phyloP scores from a whole-genome alignment of 2,888 invertebrate species.

The Glyphotaelius pellucidus region DNA sequence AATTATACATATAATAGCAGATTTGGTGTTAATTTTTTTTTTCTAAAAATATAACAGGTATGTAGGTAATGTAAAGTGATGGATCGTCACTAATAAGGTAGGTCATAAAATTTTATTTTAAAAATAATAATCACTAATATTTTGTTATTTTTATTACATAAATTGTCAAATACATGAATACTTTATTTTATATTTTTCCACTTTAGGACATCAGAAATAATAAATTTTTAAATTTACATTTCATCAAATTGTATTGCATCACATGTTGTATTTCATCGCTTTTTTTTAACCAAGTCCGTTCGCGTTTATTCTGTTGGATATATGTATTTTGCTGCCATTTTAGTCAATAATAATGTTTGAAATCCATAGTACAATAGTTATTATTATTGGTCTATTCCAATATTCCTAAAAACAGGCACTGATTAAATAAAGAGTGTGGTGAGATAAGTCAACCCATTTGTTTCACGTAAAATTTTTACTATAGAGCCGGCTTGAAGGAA shows the following conservation, averaged over 20 bases:
- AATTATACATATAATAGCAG: background rate
- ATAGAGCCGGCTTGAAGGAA: no score
- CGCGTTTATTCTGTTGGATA: background rate
- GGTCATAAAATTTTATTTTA: background rate
- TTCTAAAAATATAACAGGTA: conserved; percentile 2
- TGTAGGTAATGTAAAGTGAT: background rate
- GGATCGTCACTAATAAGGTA: background rate
- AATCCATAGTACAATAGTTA: background rate
- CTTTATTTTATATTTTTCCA: background rate
- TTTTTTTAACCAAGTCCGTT: background rate
- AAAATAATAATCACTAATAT: background rate
- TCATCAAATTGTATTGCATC: background rate
- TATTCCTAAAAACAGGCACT: conserved; percentile 48
- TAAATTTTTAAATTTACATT: background rate
- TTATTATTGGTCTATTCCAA: conserved; percentile 9
- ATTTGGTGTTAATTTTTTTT: conserved; percentile 1
- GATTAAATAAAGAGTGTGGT: background rate
- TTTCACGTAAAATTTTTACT: background rate
- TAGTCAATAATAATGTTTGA: background rate
- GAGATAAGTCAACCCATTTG: background rate
- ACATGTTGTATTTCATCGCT: background rate
- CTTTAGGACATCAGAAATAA: background rate
- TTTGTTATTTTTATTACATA: background rate
- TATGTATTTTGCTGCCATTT: background rate
- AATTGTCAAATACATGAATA: background rate